These are phyloP conservation scores for Antechinus flavipes DNA, from an alignment of 2,113 vertebrate species.

Conservation along the genomic window DNA sequence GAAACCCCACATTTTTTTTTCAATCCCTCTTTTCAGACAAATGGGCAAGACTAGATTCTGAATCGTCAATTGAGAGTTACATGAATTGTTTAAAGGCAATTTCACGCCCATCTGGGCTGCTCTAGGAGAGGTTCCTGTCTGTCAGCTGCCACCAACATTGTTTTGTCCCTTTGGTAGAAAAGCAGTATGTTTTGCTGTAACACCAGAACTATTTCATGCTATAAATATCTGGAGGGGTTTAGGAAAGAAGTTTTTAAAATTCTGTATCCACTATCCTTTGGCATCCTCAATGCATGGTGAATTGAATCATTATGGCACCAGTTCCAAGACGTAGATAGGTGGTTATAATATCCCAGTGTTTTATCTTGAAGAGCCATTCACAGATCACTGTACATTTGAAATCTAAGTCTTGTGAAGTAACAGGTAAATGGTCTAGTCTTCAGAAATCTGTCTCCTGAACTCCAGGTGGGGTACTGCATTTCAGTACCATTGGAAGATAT, in stretches of 20 bases:
- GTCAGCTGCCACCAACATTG: not conserved
- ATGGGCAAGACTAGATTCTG: constrained; percentile 40
- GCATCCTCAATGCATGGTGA: constrained; percentile 15
- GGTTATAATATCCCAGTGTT: not conserved
- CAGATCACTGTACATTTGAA: constrained; percentile 7
- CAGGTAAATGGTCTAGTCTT: not conserved
- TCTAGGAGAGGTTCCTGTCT: not conserved
- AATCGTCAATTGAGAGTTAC: constrained; percentile 10
- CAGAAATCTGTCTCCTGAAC: not conserved
- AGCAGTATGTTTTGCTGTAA: not conserved
- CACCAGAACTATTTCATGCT: not conserved
- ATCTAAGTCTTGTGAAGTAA: not conserved
- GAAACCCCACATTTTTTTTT: constrained; percentile 43
- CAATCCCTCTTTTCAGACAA: constrained; percentile 34
- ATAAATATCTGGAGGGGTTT: constrained; percentile 7
- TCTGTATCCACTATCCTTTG: constrained; percentile 1
- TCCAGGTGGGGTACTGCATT: not conserved
- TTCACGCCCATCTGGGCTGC: constrained; percentile 29
- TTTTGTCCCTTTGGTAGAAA: constrained; percentile 12
- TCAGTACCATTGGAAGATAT: not conserved
- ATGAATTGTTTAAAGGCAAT: constrained; percentile 45
- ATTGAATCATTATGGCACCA: constrained; percentile 20
- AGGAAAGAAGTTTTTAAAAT: constrained; percentile 7
- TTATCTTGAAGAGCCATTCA: constrained; percentile 43
- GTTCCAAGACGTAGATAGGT: not conserved